Evolutionary conservation across 2,888 invertebrate species (phyloP).

Genomic region (Sialis lutaria): DNA sequence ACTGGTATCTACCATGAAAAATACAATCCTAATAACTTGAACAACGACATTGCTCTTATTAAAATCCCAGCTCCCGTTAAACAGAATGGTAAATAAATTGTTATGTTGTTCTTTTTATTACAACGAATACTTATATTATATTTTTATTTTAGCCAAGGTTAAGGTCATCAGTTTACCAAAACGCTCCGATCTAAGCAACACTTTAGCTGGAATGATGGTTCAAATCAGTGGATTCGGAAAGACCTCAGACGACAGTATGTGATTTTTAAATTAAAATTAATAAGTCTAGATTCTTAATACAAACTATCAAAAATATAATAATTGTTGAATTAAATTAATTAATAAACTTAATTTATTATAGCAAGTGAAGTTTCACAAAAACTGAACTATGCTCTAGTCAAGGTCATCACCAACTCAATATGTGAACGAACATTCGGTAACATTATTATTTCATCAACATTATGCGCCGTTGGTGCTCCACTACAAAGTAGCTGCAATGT

Average conservation of each 20-base stretch:
- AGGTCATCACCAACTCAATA: too few relatives aligned
- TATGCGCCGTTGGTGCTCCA: constrained; percentile 14
- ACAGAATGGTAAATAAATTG: too few relatives aligned
- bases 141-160: constrained; percentile 10
- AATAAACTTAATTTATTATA: not conserved
- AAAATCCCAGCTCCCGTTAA: too few relatives aligned
- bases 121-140: not conserved
- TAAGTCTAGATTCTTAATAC: too few relatives aligned
- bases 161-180: constrained; percentile 11
- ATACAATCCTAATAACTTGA: too few relatives aligned
- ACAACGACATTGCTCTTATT: too few relatives aligned
- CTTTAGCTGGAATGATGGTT: constrained; percentile 5
- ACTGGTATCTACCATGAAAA: too few relatives aligned
- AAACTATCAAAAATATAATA: too few relatives aligned
- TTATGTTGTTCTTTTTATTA: too few relatives aligned
- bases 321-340: not conserved
- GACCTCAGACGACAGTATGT: constrained; percentile 13
- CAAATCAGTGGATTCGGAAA: constrained; percentile 16
- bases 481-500: constrained; percentile 17
- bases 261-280: too few relatives aligned
- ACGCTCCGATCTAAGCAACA: constrained; percentile 3
- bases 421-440: too few relatives aligned
- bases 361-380: not conserved
- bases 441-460: constrained; percentile 7
- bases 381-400: too few relatives aligned